Evolutionary conservation across 2,888 invertebrate species (phyloP), one percentile per base, ranked within the genome.

Genomic region (Portevinia maculata): DNA sequence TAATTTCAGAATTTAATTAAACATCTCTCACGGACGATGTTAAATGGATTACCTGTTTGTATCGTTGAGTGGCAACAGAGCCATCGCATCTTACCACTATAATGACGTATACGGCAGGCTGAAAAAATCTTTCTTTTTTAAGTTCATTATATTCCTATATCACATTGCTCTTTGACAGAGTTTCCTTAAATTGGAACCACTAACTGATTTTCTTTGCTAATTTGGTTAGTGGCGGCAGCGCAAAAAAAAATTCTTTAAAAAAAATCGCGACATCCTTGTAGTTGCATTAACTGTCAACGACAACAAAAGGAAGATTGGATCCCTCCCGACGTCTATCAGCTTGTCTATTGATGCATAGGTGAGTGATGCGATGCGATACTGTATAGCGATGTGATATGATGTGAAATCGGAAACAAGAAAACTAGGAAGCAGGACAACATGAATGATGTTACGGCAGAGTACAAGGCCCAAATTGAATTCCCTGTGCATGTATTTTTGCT

Each of bases 1-100:
- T 90, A 89, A 90, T 90, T 90, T 90, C 89, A 89, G 88, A 88
- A 89, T 90, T 90, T 89, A 90, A 90, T 90, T 90, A 89, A 89
- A 89, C 89, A 89, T 87, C 88, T 87, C 88, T 87, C 86, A 60
- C 70, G 81, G 52, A 46, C 50, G 19, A 64, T 65, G 78, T 71
- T 37, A 74, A 84, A 65, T 81, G 76, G 76, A 79, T 70, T 62
- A 62, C 57, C 79, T 67, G 57, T 48, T 83, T 62, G 41, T 76
- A 74, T 85, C 78, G 67, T 70, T 73, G 83, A 71, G 69, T 83
- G 84, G 65, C 85, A 85, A 79, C 79, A 83, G 55, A 69, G 74
- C 39, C 19, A 21, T 39, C 55, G 76, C 55, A 65, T 67, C 71
- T 76, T 71, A 62, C 71, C 69, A 30, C 83, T 67, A 37, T 46